A percentile compares a stretch with the other conserved stretches of the same genome.
Conservation (phyloP, 2,797 vertebrate species). For the Pseudochirops corinnae region DNA sequence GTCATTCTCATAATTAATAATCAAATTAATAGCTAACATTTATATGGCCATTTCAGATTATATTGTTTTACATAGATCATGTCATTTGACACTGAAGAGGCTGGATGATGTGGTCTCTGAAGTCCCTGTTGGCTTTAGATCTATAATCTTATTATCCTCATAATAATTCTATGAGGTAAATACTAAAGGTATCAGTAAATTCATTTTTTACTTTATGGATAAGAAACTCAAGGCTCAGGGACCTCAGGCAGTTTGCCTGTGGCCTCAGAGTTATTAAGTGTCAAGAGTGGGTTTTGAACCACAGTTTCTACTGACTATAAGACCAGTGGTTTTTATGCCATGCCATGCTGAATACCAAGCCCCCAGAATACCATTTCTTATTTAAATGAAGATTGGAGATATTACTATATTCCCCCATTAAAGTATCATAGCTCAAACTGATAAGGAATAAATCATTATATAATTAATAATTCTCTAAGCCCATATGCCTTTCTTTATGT, state of each 20-base stretch:
- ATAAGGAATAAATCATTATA: constrained; percentile 63
- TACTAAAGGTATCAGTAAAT: background rate
- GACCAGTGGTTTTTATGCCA: background rate
- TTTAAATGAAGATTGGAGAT: constrained; percentile 56
- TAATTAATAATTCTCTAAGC: constrained; percentile 69
- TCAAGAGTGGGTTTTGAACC: background rate
- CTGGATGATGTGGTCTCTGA: background rate
- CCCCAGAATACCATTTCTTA: constrained; percentile 7
- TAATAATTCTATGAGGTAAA: background rate
- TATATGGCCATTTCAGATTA: background rate
- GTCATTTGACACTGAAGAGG: background rate
- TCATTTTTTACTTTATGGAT: background rate
- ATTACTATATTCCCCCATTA: constrained; percentile 44
- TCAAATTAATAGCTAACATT: background rate
- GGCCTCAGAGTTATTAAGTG: background rate
- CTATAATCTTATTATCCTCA: background rate
- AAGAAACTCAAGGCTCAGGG: background rate
- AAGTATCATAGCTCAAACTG: constrained; percentile 64
- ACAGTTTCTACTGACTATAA: background rate
- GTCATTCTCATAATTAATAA: background rate
- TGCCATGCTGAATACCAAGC: background rate
- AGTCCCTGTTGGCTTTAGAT: background rate
- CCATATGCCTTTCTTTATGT: constrained; percentile 55
- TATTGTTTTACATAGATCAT: background rate
- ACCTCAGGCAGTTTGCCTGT: background rate